Base-by-base conservation (phyloP, 1,140 invertebrate genomes). In the Lepidurus packardi region DNA sequence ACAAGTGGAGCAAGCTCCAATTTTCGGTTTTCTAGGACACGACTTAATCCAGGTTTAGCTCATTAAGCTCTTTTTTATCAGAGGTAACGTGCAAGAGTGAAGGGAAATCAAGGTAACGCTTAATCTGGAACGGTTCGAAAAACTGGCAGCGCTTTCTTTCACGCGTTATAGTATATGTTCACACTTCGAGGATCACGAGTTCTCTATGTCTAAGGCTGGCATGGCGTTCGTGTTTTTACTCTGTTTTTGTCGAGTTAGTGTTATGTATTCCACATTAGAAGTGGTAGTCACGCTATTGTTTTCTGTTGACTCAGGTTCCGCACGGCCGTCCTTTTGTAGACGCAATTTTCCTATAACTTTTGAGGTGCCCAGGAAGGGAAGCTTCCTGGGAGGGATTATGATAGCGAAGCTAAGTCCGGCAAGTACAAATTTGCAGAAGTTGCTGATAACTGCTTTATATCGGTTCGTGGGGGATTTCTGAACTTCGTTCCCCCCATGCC, bases 371-470 rank as follows among this genome's bases (percentile, higher is more conserved):
- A 8, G 53, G 5, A 13, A 65, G 53, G 13, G 6, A 65, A 65
- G 9, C 13, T 65, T 65, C 53, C 53, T 8, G 53, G 53, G 53
- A n/a, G 53, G 53, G 53, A 16, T 16, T 13, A 65, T 9, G 53
- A 65, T 65, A n/a, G 16, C 21, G 53, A 65, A 7, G 53, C 53
- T 13, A 65, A n/a, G 21, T 11, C 8, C 6, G 16, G 13, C 10
- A 11, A 65, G 4, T 13, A 65, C 6, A 65, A 65, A 65, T 21
- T 65, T 5, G 21, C n/a, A 7, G 53, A 65, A 7, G 53, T 65
- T 65, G 21, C 53, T 65, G 53, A 65, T 65, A 65, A 65, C 53
- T 65, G 16, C 53, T 65, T 65, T 65, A 65, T 65, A 65, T 65
- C 13, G 13, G 53, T 65, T 65, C 21, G 53, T 21, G 53, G 53